A percentile compares a stretch with the other conserved stretches of the same genome.
Evolutionary conservation across 2,888 invertebrate genomes (phyloP).

Genomic region (Tethea ocularis): DNA sequence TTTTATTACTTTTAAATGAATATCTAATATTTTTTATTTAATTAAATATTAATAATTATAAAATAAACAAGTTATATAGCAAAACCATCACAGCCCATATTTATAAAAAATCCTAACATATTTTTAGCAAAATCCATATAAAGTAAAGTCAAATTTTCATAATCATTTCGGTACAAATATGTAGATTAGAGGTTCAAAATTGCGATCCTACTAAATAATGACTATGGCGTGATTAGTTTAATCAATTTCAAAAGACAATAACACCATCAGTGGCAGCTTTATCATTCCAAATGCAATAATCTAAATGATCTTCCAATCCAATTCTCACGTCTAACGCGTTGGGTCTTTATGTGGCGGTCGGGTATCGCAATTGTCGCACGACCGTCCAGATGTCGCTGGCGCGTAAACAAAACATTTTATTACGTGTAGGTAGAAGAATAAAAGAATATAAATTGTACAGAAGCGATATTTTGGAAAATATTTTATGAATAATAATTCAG

Average conservation of each 20-base stretch:
- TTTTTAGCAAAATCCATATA: too few relatives aligned
- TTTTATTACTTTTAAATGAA: too few relatives aligned
- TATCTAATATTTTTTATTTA: too few relatives aligned
- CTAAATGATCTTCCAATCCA: slow-evolving; percentile 27
- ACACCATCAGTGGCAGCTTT: not conserved
- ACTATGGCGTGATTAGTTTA: not conserved
- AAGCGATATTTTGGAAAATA: not conserved
- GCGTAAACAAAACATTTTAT: slow-evolving; percentile 64
- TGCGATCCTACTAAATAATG: not conserved
- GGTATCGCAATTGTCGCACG: slow-evolving; percentile 24
- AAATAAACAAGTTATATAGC: too few relatives aligned
- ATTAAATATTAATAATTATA: too few relatives aligned
- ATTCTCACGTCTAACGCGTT: slow-evolving; percentile 30
- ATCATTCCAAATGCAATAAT: slow-evolving; percentile 18
- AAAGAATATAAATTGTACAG: not conserved
- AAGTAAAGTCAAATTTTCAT: too few relatives aligned
- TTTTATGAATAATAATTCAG: too few relatives aligned
- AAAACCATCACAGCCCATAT: too few relatives aligned
- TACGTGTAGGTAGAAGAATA: slow-evolving; percentile 17
- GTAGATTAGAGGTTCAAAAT: not conserved
- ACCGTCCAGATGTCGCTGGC: slow-evolving; percentile 45
- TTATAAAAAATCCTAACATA: too few relatives aligned
- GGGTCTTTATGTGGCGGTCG: slow-evolving; percentile 27
- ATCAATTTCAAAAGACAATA: slow-evolving; percentile 10
- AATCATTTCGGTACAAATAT: too few relatives aligned